These are phyloP conservation scores for Takifugu rubripes DNA, from an alignment of 2,797 vertebrate genomes.

Conservation along the genomic window DNA sequence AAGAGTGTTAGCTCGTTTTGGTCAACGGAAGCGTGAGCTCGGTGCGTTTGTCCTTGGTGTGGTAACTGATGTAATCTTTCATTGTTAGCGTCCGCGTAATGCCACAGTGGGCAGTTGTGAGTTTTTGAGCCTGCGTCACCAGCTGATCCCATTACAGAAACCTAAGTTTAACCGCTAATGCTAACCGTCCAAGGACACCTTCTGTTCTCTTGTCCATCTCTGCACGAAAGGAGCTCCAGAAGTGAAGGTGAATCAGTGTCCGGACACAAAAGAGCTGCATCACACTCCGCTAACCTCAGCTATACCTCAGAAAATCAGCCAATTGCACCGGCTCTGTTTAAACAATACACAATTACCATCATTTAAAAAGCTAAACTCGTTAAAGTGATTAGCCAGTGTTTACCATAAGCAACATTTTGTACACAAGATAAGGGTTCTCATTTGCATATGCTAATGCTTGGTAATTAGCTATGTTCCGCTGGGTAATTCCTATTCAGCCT, in stretches of 20 bases:
- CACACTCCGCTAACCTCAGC: no score
- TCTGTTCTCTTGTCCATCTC: constrained; percentile 49
- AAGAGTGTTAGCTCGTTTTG: no score
- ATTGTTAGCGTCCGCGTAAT: no score
- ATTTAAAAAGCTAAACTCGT: constrained; percentile 76
- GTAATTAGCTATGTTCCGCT: constrained; percentile 74
- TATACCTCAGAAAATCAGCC: constrained; percentile 12
- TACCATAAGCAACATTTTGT: constrained; percentile 77
- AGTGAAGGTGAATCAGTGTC: constrained; percentile 43
- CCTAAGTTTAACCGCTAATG: constrained; percentile 12
- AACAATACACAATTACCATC: constrained; percentile 72
- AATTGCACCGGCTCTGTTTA: constrained; percentile 56
- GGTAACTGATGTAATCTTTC: no score
- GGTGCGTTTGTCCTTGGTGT: no score
- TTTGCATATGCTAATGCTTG: constrained; percentile 78
- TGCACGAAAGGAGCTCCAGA: constrained; percentile 33
- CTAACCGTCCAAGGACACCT: constrained; percentile 38
- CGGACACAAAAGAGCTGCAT: constrained; percentile 23
- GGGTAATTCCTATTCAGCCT: constrained; percentile 71
- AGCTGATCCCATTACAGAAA: constrained; percentile 8
- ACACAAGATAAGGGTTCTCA: constrained; percentile 74
- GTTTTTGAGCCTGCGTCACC: constrained; percentile 23
- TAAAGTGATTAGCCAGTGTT: constrained; percentile 76
- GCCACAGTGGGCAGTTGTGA: no score
- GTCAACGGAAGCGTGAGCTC: no score